Percentiles rank a stretch among this genome's conserved stretches.
Evolutionary conservation across 2,888 invertebrate genomes (phyloP).

Genomic region (Muscina levida): DNA sequence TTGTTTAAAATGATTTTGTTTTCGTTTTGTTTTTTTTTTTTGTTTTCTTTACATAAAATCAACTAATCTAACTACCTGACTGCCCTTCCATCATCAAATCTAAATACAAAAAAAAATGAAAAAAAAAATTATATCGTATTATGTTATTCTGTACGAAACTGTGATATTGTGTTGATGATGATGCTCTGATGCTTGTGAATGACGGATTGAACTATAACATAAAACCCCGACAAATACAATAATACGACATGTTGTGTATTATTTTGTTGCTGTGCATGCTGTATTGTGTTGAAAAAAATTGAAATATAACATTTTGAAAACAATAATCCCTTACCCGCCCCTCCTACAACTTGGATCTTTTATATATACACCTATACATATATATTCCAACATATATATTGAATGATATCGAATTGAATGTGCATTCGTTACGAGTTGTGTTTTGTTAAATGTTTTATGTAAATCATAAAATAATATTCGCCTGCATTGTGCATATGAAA

Average conservation of each 20-base stretch:
- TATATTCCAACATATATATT: too few relatives aligned
- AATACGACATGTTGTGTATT: constrained; percentile 20
- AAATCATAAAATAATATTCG: constrained; percentile 57
- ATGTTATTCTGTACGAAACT: constrained; percentile 13
- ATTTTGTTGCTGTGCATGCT: constrained; percentile 67
- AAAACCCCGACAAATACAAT: neutral
- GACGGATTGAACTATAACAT: constrained; percentile 5
- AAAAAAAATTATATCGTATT: constrained; percentile 12
- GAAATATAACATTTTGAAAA: constrained; percentile 1
- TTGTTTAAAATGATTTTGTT: too few relatives aligned
- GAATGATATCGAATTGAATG: constrained; percentile 27
- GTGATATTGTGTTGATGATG: neutral
- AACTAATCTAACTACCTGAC: too few relatives aligned
- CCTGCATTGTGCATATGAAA: constrained; percentile 62
- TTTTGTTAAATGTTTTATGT: constrained; percentile 53
- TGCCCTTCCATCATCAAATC: neutral
- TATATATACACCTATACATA: too few relatives aligned
- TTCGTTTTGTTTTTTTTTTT: too few relatives aligned
- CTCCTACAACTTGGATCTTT: neutral
- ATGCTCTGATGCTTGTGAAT: constrained; percentile 28
- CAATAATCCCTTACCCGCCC: neutral
- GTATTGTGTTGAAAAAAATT: constrained; percentile 47
- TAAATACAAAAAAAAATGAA: neutral
- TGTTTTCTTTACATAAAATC: too few relatives aligned
- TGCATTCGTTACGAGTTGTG: constrained; percentile 42